Conservation (phyloP, 2,888 invertebrate genomes). For the Calameuta filiformis region DNA sequence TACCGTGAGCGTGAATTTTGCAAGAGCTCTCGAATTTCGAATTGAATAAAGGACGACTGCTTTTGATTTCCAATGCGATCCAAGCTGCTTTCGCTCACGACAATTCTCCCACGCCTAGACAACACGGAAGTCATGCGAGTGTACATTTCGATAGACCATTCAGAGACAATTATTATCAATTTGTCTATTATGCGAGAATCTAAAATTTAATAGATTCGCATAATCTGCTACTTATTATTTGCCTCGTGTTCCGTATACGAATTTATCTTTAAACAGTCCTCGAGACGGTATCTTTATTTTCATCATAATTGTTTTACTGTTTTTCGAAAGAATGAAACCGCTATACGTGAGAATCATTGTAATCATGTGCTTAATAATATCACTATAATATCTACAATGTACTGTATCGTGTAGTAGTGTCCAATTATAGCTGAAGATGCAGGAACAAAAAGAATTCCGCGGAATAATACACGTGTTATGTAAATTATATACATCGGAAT, state of each 20-base stretch:
- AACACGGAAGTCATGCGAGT: background rate
- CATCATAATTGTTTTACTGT: background rate
- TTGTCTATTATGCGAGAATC: background rate
- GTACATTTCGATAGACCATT: background rate
- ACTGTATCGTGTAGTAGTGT: background rate
- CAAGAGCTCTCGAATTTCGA: constrained; percentile 31
- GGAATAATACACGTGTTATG: background rate
- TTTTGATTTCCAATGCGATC: background rate
- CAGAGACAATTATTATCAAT: background rate
- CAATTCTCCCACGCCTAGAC: background rate
- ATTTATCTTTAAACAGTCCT: background rate
- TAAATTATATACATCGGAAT: background rate
- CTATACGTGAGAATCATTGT: background rate
- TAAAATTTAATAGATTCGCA: background rate
- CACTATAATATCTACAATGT: background rate
- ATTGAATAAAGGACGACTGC: constrained; percentile 15
- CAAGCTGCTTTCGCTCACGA: background rate
- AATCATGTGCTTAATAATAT: background rate
- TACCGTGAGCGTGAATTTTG: constrained; percentile 37
- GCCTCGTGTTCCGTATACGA: background rate
- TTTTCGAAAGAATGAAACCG: background rate
- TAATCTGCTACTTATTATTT: background rate
- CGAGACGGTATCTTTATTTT: background rate
- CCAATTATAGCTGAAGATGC: background rate
- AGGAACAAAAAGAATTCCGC: background rate